A percentile compares a stretch with the other conserved stretches of the same genome.
Evolutionary conservation across 2,797 vertebrate genomes (phyloP).

Genomic region (Lates japonicus): DNA sequence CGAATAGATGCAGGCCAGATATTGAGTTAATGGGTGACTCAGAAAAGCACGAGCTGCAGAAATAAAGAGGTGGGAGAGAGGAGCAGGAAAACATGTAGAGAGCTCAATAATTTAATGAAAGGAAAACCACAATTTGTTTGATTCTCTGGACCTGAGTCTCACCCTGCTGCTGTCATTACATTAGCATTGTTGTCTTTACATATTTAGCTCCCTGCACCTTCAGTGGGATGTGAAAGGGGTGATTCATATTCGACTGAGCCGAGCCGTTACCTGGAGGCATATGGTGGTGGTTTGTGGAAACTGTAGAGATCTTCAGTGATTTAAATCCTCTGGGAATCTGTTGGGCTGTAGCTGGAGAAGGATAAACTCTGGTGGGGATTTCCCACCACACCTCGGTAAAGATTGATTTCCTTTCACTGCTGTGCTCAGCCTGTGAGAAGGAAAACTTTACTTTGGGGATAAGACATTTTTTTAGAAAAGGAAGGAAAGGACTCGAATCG

Average conservation of each 20-base stretch:
- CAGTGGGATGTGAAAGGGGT: neutral
- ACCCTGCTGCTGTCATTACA: conserved; percentile 7
- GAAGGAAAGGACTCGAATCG: too few species aligned
- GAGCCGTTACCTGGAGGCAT: neutral
- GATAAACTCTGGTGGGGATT: neutral
- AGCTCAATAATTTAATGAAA: conserved; percentile 18
- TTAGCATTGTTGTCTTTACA: conserved; percentile 12
- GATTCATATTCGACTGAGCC: conserved; percentile 7
- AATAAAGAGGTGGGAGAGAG: neutral
- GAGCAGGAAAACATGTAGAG: neutral
- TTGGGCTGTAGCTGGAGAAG: neutral
- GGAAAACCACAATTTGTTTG: neutral
- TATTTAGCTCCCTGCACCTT: conserved; percentile 8
- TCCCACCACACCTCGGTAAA: neutral
- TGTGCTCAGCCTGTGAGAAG: too few species aligned
- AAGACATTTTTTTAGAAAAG: too few species aligned
- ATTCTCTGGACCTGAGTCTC: neutral
- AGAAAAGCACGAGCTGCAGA: conserved; percentile 4
- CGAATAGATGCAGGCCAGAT: conserved; percentile 12
- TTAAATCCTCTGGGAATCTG: conserved; percentile 26
- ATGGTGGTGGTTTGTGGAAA: neutral
- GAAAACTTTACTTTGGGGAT: too few species aligned
- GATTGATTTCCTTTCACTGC: neutral
- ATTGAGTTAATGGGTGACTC: conserved; percentile 27
- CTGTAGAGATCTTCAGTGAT: conserved; percentile 34